Conservation (phyloP, 1,140 invertebrate genomes). For the Zaprionus ornatus region DNA sequence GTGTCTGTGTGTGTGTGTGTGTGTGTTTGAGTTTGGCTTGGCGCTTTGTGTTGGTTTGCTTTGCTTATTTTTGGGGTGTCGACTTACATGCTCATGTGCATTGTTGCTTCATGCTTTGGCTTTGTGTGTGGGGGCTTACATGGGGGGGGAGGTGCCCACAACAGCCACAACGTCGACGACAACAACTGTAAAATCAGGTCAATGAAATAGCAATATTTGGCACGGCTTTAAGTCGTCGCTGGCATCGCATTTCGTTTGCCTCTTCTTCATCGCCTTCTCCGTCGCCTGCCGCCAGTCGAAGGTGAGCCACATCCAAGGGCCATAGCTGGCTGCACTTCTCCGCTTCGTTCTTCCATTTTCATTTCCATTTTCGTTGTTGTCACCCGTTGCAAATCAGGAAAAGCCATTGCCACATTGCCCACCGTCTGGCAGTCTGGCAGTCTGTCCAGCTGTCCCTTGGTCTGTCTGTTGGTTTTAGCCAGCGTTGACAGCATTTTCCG, state of each 20-base stretch:
- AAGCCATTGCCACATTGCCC: constrained; percentile 30
- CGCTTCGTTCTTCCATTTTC: background rate
- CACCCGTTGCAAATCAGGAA: constrained; percentile 18
- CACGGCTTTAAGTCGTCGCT: constrained; percentile 61
- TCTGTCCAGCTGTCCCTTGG: background rate
- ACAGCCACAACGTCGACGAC: constrained; percentile 22
- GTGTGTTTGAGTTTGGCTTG: constrained; percentile 24
- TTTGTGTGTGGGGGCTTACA: constrained; percentile 61
- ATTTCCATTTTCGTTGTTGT: constrained; percentile 3
- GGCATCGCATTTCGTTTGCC: constrained; percentile 59
- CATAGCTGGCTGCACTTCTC: constrained; percentile 1
- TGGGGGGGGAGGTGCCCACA: constrained; percentile 36
- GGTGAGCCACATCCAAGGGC: constrained; percentile 41
- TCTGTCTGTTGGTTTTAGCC: constrained; percentile 3
- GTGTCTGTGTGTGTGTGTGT: background rate
- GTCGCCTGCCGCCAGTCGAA: constrained; percentile 31
- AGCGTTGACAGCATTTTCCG: constrained; percentile 45
- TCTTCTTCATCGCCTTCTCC: constrained; percentile 16
- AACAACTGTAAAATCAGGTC: constrained; percentile 64
- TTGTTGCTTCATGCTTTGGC: constrained; percentile 69
- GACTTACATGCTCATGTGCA: constrained; percentile 64
- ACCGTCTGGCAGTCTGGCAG: constrained; percentile 7
- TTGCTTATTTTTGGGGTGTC: constrained; percentile 49
- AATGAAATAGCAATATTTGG: constrained; percentile 81
- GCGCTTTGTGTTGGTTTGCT: constrained; percentile 3